phyloP scores from a whole-genome alignment of 2,888 invertebrate genomes.

The Margaritifera margaritifera region DNA sequence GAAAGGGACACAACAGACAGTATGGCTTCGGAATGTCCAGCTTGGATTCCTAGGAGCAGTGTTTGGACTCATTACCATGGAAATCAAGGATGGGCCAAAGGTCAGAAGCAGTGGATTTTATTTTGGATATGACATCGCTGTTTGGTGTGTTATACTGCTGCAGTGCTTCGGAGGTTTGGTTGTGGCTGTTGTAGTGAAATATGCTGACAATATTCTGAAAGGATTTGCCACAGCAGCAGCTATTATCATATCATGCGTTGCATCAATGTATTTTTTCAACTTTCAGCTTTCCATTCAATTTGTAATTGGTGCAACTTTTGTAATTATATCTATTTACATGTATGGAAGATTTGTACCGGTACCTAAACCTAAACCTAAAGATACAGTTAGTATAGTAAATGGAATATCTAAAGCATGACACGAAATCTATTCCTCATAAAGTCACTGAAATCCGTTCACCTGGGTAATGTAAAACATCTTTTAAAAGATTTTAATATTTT shows the following conservation, averaged over 20 bases:
- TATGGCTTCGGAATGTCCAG: conserved; percentile 98
- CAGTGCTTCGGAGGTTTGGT: conserved; percentile 97
- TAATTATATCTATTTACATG: conserved; percentile 95
- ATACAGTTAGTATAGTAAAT: no score
- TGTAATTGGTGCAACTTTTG: conserved; percentile 86
- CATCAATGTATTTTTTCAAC: conserved; percentile 92
- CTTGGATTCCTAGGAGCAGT: conserved; percentile 92
- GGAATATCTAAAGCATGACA: no score
- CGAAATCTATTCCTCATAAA: no score
- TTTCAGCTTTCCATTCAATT: conserved; percentile 91
- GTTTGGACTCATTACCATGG: conserved; percentile 87
- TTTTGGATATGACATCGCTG: conserved; percentile 77
- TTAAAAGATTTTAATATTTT: no score
- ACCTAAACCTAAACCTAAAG: conserved; percentile 10
- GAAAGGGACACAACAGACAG: conserved; percentile 83
- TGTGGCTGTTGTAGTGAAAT: conserved; percentile 98
- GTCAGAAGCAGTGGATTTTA: conserved; percentile 81
- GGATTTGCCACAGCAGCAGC: conserved; percentile 95
- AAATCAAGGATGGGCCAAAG: conserved; percentile 70
- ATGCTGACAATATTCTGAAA: conserved; percentile 98
- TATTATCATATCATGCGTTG: conserved; percentile 94
- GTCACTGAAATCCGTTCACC: no score
- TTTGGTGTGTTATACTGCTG: conserved; percentile 83
- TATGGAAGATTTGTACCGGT: conserved; percentile 76
- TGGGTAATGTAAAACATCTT: no score